Evolutionary conservation across 2,113 vertebrate species (phyloP).

Genomic region (Lophochroa leadbeateri): DNA sequence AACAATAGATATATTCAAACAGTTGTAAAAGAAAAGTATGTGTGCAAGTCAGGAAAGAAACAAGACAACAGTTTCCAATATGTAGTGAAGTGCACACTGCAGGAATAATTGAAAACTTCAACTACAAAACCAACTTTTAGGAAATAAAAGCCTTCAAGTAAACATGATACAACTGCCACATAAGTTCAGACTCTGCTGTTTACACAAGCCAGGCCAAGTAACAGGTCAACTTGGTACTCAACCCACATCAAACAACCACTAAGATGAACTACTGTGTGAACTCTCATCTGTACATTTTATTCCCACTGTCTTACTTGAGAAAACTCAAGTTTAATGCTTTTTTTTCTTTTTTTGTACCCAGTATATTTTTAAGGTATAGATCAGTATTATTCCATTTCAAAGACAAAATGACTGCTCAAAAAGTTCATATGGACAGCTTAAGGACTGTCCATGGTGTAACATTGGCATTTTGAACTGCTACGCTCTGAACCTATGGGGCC

Average conservation of each 20-base stretch:
- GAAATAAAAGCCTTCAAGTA: neutral
- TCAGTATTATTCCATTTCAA: neutral
- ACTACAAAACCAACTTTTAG: neutral
- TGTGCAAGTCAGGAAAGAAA: neutral
- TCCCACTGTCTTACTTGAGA: neutral
- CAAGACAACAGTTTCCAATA: neutral
- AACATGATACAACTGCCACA: fast-evolving
- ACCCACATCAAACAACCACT: neutral
- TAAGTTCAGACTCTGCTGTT: neutral
- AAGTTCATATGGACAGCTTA: neutral
- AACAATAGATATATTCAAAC: neutral
- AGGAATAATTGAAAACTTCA: neutral
- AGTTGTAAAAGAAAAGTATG: neutral
- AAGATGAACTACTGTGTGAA: neutral
- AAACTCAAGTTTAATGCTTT: neutral
- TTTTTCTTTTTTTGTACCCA: neutral
- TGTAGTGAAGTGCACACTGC: neutral
- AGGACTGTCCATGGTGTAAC: neutral
- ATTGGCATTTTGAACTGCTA: neutral
- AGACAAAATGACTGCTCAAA: neutral
- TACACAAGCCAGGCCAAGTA: neutral
- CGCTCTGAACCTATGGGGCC: fast-evolving
- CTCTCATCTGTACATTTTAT: neutral
- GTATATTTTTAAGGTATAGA: neutral
- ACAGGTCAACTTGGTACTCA: neutral